These are phyloP conservation scores for Threskiornis aethiopicus DNA, from an alignment of 2,797 vertebrate species.

Conservation along the genomic window DNA sequence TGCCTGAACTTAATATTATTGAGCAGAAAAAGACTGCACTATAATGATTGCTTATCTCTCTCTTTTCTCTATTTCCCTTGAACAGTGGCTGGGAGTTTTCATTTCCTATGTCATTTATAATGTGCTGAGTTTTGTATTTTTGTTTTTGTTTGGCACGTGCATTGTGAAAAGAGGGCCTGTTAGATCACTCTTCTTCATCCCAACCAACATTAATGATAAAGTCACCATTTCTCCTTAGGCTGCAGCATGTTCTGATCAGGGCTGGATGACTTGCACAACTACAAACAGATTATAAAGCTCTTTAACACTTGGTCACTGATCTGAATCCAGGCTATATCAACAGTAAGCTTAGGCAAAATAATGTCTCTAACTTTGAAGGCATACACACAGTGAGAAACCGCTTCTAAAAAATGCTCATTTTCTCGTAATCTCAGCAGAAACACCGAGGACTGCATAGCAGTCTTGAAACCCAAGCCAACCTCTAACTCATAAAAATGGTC, in stretches of 20 bases:
- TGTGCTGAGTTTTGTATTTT: constrained; percentile 45
- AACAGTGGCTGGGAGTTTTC: constrained; percentile 46
- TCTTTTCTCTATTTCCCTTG: constrained; percentile 49
- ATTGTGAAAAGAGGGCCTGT: background rate
- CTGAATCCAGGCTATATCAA: background rate
- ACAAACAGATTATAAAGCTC: background rate
- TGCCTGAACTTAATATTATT: constrained; percentile 52
- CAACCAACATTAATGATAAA: background rate
- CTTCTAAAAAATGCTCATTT: background rate
- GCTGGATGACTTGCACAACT: background rate
- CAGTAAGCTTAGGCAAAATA: background rate
- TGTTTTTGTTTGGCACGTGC: constrained; percentile 38
- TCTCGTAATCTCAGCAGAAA: background rate
- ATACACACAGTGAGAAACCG: background rate
- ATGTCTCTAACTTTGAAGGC: background rate
- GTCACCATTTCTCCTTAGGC: background rate
- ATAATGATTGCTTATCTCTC: constrained; percentile 59
- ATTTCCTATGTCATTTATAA: constrained; percentile 72
- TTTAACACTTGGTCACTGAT: background rate
- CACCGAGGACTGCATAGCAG: background rate
- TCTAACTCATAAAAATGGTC: background rate
- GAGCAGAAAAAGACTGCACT: constrained; percentile 46
- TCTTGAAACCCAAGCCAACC: background rate
- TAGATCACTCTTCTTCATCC: background rate
- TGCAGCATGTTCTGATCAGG: background rate